phyloP scores from a whole-genome alignment of 2,113 vertebrate species.

The Takifugu bimaculatus region DNA sequence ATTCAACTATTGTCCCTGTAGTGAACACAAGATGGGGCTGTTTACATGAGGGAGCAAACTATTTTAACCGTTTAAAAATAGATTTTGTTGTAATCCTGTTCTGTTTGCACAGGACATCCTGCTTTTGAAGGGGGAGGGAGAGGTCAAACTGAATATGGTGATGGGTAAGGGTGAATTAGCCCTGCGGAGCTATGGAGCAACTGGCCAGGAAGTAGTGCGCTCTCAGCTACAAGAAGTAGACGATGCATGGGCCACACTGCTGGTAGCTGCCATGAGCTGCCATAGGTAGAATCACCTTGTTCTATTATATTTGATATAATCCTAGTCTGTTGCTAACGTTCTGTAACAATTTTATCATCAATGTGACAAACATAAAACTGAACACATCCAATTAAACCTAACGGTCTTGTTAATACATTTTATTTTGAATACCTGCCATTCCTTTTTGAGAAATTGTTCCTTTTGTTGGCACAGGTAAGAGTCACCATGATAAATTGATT shows the following conservation, averaged over 20 bases:
- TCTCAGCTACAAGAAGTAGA: slow-evolving; percentile 83
- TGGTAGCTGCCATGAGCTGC: slow-evolving; percentile 80
- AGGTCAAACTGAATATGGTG: slow-evolving; percentile 94
- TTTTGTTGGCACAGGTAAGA: slow-evolving; percentile 6
- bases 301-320: not conserved
- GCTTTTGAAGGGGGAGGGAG: slow-evolving; percentile 93
- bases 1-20: not conserved
- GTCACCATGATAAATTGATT: slow-evolving; percentile 35
- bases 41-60: slow-evolving; percentile 18
- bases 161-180: slow-evolving; percentile 92
- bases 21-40: slow-evolving; percentile 54
- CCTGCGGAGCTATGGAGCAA: slow-evolving; percentile 77
- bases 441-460: not conserved
- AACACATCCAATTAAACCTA: too few species aligned
- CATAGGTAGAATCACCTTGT: slow-evolving; percentile 74
- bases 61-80: not conserved
- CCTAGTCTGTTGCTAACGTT: too few species aligned
- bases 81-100: too few species aligned
- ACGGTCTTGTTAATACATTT: not conserved
- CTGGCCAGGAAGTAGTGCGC: slow-evolving; percentile 84
- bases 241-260: slow-evolving; percentile 82
- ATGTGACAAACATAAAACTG: too few species aligned
- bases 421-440: not conserved
- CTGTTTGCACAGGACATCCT: slow-evolving; percentile 86
- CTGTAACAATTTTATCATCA: too few species aligned